Conservation (phyloP, 2,888 invertebrate species). For the Malthinus seriepunctatus region DNA sequence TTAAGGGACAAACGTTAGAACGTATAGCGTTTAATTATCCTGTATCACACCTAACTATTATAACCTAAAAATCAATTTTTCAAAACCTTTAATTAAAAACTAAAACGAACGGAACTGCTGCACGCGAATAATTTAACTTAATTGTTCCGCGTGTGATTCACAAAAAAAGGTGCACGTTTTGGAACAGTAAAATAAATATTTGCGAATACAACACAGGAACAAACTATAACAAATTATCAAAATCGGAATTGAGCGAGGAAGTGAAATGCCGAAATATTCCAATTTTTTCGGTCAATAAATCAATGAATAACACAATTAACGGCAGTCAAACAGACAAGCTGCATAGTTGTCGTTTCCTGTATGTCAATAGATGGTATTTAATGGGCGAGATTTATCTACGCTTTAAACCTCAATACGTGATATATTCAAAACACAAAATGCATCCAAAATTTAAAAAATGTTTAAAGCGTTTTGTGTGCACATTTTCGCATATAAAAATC, state of each 20-base stretch:
- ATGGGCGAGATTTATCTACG: slow-evolving; percentile 4
- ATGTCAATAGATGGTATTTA: slow-evolving; percentile 7
- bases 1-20: too few species aligned
- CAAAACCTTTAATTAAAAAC: too few species aligned
- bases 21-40: too few species aligned
- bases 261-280: not conserved
- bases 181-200: not conserved
- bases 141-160: too few species aligned
- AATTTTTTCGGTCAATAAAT: slow-evolving; percentile 18
- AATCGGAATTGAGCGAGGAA: not conserved
- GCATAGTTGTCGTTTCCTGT: slow-evolving; percentile 13
- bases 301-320: slow-evolving; percentile 9
- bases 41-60: too few species aligned
- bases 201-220: slow-evolving; percentile 4
- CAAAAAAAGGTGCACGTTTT: too few species aligned
- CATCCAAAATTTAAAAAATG: not conserved
- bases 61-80: too few species aligned
- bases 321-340: slow-evolving; percentile 6
- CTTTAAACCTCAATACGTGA: slow-evolving; percentile 17
- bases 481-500: slow-evolving; percentile 5
- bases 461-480: slow-evolving; percentile 8
- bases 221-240: not conserved
- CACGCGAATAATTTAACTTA: too few species aligned
- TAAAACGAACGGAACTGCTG: too few species aligned
- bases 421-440: slow-evolving; percentile 6